Evolutionary conservation across 2,888 invertebrate genomes (phyloP), one percentile per base, ranked within the genome.

Genomic region (Chouioia cunea): DNA sequence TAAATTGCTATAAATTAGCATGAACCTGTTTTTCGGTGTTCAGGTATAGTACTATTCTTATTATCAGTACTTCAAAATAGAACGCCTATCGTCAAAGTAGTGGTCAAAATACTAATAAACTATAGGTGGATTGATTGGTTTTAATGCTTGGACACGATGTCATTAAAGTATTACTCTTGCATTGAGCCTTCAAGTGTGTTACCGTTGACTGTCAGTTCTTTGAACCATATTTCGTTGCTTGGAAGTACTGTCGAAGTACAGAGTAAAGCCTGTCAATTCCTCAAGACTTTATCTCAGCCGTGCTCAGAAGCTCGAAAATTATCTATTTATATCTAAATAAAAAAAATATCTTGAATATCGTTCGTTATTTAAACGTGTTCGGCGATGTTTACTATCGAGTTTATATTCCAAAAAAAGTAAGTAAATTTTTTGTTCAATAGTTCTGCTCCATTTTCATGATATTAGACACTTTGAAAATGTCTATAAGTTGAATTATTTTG

Each of bases 161-260:
- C 16, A 74, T 57, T 68, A 63, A 69, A 23, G 46, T 46, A 46
- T 27, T 16, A 63, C 43, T n/a, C n/a, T 15, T 53, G 36, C 58
- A 68, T 74, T 56, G 64, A 75, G 57, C 23, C 4, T 52, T 63
- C 20, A 50, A 63, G 36, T 58, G n/a, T 59, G 36, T 10, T 36
- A 16, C 52, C 27, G 52, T 50, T 65, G 48, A 62, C 53, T 50
- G 60, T 58, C 20, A 56, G 65, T 48, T 56, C 65, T 48, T 36
- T 22, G 46, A 50, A 56, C 36, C 16, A 43, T 58, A 59, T 74
- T 76, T 77, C 75, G 76, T 77, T 77, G 78, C 75, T 76, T 78
- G 78, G 77, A 81, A 80, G 78, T 76, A 80, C 77, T 58, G 15
- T 8, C 56, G 48, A 10, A 20, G 36, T n/a, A 44, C 27, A 18